These are phyloP conservation scores for Diglossa cyanea DNA, from an alignment of 2,797 vertebrate species.

Conservation along the genomic window DNA sequence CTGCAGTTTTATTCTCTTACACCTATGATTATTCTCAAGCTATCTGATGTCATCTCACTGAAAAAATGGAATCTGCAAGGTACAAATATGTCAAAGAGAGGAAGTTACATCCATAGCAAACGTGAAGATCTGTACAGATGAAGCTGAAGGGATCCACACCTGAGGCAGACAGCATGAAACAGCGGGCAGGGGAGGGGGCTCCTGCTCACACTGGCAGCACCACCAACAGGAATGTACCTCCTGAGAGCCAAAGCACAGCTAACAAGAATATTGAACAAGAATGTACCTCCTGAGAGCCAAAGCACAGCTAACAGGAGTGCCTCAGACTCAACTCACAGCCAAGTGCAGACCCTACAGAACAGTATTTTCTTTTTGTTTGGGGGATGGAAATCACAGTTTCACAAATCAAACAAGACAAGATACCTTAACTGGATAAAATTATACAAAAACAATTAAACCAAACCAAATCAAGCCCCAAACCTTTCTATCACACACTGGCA, in stretches of 20 bases:
- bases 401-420: not conserved
- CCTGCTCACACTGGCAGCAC: rapidly evolving
- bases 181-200: not conserved
- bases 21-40: not conserved
- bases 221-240: not conserved
- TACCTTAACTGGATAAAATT: not conserved
- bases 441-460: rapidly evolving
- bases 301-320: not conserved
- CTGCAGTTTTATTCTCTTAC: not conserved
- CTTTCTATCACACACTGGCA: not conserved
- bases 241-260: not conserved
- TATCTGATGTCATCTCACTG: not conserved
- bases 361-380: not conserved
- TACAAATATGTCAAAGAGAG: not conserved
- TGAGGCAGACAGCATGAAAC: not conserved
- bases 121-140: rapidly evolving
- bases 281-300: not conserved
- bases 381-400: not conserved
- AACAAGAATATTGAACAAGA: not conserved
- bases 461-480: not conserved
- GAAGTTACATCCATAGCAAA: not conserved
- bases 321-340: not conserved
- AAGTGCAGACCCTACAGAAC: not conserved
- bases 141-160: not conserved
- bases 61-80: not conserved